Percentiles rank a stretch among this genome's conserved stretches.
Conservation (phyloP, 92 coral and sea anemone genomes). For the Phenganax subtilis region DNA sequence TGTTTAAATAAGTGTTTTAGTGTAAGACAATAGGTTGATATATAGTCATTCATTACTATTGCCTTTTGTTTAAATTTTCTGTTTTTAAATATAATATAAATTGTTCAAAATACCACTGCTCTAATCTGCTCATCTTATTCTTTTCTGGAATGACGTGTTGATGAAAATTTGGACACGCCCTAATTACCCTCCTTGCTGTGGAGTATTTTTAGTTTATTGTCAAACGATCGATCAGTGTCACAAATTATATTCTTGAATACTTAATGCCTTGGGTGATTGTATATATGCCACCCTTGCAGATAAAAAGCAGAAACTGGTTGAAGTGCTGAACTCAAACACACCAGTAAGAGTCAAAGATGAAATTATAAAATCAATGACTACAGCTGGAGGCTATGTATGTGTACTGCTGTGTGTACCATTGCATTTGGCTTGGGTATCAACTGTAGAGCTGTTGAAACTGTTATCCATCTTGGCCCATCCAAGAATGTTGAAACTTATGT, state of each 20-base stretch:
- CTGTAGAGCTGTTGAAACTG: conserved; percentile 31
- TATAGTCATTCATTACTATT: no score
- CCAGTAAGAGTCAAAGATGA: conserved; percentile 37
- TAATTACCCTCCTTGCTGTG: no score
- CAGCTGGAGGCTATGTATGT: conserved; percentile 1
- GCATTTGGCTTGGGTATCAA: conserved; percentile 48
- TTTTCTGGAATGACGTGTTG: no score
- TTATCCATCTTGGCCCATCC: conserved; percentile 45
- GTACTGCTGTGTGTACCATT: conserved; percentile 41
- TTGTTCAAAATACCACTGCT: no score
- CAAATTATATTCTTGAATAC: conserved; percentile 4
- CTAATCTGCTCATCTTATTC: no score
- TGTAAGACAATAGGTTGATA: no score
- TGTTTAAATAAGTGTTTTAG: no score
- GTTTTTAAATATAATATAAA: no score
- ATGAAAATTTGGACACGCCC: no score
- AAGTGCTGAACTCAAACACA: conserved; percentile 43
- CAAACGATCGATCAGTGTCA: conserved; percentile 30
- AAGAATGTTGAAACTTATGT: conserved; percentile 38
- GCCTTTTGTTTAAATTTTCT: no score
- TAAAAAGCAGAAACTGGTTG: conserved; percentile 31
- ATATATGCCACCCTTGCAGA: conserved; percentile 25
- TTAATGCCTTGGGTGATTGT: conserved; percentile 6
- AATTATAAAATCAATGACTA: conserved; percentile 11
- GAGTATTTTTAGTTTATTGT: conserved; percentile 37